Evolutionary conservation across 2,113 vertebrate genomes (phyloP).

Genomic region (Poeciliopsis prolifica): DNA sequence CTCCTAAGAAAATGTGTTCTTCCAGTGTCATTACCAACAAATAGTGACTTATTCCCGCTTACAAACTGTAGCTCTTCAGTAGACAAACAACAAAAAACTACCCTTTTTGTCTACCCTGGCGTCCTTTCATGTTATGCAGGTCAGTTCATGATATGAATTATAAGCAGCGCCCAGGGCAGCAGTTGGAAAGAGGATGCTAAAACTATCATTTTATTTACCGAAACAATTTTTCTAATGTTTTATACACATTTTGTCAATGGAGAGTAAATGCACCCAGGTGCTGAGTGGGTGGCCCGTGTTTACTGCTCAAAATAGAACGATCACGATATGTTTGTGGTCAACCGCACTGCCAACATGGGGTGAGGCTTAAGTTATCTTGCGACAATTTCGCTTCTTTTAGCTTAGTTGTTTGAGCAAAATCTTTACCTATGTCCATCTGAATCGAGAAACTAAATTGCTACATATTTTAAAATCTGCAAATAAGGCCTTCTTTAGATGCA

Average conservation of each 20-base stretch:
- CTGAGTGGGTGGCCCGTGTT: neutral
- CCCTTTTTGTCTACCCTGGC: no score
- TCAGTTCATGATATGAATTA: no score
- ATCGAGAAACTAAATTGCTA: no score
- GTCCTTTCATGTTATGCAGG: neutral
- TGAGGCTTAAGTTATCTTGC: neutral
- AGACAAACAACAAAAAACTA: neutral
- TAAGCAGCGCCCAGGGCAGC: no score
- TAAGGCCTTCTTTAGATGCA: no score
- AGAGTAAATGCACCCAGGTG: neutral
- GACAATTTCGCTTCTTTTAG: neutral
- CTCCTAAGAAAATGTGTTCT: neutral
- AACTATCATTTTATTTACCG: no score
- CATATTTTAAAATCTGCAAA: no score
- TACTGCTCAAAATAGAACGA: neutral
- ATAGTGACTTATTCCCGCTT: neutral
- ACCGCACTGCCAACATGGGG: neutral
- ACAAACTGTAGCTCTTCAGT: neutral
- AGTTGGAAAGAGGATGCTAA: no score
- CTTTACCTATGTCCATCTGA: neutral
- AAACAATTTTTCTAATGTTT: no score
- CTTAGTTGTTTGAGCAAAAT: neutral
- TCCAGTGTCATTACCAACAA: neutral
- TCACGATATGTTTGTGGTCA: neutral
- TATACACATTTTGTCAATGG: neutral